Conservation (phyloP, 2,888 invertebrate genomes). For the Caenorhabditis japonica region DNA sequence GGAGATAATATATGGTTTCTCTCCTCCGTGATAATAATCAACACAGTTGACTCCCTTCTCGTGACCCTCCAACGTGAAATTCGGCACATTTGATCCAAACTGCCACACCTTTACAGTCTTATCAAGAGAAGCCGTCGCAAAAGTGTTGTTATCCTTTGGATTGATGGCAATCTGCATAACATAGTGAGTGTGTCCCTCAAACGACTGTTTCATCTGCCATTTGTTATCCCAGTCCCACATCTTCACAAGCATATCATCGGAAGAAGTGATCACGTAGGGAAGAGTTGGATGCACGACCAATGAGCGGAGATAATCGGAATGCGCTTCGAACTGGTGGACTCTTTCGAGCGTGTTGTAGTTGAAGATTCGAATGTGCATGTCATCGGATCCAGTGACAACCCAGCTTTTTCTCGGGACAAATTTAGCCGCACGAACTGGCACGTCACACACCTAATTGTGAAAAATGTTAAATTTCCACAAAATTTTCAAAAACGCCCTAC, state of each 20-base stretch:
- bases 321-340: conserved; percentile 95
- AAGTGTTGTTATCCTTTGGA: conserved; percentile 99
- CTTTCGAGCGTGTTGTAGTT: conserved; percentile 98
- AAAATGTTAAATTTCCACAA: not conserved
- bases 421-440: conserved; percentile 94
- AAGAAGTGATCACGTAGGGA: conserved; percentile 89
- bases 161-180: conserved; percentile 99
- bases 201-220: conserved; percentile 97
- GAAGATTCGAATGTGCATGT: conserved; percentile 86
- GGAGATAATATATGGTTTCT: conserved; percentile 98
- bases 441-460: conserved; percentile 85
- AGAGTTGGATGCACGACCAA: conserved; percentile 97
- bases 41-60: conserved; percentile 99
- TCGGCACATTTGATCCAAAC: conserved; percentile 94
- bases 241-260: conserved; percentile 98
- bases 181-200: conserved; percentile 97
- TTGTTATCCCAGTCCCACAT: conserved; percentile 99
- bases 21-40: conserved; percentile 98
- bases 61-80: conserved; percentile 96
- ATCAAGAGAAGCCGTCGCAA: conserved; percentile 98
- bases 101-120: conserved; percentile 99
- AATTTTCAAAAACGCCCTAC: not conserved
- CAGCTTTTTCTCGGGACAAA: conserved; percentile 98
- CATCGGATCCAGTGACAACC: conserved; percentile 93
- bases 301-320: conserved; percentile 93